Percentiles rank a stretch among this genome's conserved stretches.
phyloP scores from a whole-genome alignment of 1,140 invertebrate species.

The Drosophila punjabiensis region DNA sequence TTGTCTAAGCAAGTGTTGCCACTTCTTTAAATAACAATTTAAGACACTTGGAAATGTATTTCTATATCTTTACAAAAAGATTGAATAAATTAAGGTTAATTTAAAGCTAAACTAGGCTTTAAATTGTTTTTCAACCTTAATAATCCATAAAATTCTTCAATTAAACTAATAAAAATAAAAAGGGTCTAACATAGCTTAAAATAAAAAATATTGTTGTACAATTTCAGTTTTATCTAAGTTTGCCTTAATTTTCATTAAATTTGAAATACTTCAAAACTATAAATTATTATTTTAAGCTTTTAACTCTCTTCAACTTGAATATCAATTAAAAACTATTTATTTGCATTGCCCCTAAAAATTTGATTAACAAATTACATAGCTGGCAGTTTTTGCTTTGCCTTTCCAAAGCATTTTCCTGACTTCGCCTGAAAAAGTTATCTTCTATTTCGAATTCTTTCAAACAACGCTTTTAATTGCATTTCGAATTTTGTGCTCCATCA shows the following conservation, averaged over 20 bases:
- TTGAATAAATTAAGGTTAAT: too few species aligned
- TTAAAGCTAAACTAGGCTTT: too few species aligned
- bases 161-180: too few species aligned
- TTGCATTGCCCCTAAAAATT: not conserved
- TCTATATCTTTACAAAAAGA: not conserved
- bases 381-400: not conserved
- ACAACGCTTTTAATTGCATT: slow-evolving; percentile 45
- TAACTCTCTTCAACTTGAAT: not conserved
- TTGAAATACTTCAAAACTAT: not conserved
- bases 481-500: slow-evolving; percentile 34
- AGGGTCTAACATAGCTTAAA: not conserved
- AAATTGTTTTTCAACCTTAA: not conserved
- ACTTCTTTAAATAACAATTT: not conserved
- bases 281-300: not conserved
- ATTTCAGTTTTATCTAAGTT: not conserved
- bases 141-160: not conserved
- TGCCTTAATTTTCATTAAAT: not conserved
- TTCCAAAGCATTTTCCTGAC: not conserved
- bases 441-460: slow-evolving; percentile 30
- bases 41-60: not conserved
- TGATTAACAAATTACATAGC: slow-evolving; percentile 5
- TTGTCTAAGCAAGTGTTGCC: not conserved
- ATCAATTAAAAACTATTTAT: slow-evolving; percentile 17
- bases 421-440: slow-evolving; percentile 29
- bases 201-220: not conserved